Base-by-base conservation (phyloP, 1,140 invertebrate species). In the Pectinophora gossypiella region DNA sequence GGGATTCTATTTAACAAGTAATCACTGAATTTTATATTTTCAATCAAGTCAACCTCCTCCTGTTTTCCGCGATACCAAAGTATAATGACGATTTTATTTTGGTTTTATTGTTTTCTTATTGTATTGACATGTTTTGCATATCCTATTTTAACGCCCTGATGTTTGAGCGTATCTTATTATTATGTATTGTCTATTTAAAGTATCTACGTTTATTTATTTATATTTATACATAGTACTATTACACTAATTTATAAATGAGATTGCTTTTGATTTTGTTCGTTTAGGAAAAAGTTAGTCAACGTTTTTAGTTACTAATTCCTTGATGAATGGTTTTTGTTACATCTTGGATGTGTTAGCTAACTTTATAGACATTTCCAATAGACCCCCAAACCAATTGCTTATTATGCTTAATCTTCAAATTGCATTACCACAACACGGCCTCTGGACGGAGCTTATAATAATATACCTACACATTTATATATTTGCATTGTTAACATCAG, bases 1-100 rank as follows among this genome's bases (percentile, higher is more conserved):
- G 76, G 79, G 77, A 83, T 81, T 75, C 51, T 64, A 32, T 18
- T 20, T 23, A 48, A 49, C 12, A 50, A 50, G 53, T 36, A 64
- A 61, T 61, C 55, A 54, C 57, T 38, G 40, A 19, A 62, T 69
- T 70, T 69, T 55, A 65, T 66, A 66, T 69, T 69, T 74, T 62
- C 55, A 63, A 61, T 71, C 65, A 73, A 79, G 69, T 70, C 67
- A 68, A 82, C 82, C 82, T 85, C 82, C 82, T 81, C 82, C 82
- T 85, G 82, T 85, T 85, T n/a, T 78, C 67, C 77, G 68, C 71
- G 64, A 56, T 64, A 67, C 59, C 51, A 71, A 66, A 44, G n/a
- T n/a, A n/a, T n/a, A n/a, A n/a, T n/a, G n/a, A 21, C 16, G 38
- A 40, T 13, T 40, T 40, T n/a, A n/a, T n/a, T 40, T 15, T 13